Conservation (phyloP, 2,888 invertebrate species). For the Crocallis elinguaria region DNA sequence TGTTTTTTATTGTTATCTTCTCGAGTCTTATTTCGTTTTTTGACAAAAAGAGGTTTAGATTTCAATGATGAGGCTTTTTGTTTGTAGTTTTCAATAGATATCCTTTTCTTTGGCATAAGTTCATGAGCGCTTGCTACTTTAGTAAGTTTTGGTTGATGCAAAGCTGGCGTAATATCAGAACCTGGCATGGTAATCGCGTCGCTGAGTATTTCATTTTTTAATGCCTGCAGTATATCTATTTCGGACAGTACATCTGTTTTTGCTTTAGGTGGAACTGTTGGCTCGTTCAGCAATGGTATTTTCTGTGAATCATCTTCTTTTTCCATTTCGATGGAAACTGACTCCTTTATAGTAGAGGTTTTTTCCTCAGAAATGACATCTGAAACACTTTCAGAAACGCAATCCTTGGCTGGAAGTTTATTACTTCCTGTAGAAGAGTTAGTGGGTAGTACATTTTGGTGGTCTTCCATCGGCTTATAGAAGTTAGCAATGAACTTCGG, state of each 20-base stretch:
- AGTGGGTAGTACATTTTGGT: conserved; percentile 18
- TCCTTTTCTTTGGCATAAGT: conserved; percentile 69
- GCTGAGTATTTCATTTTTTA: conserved; percentile 77
- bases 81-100: conserved; percentile 80
- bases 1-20: conserved; percentile 63
- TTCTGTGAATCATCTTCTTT: conserved; percentile 40
- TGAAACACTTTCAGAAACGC: not conserved
- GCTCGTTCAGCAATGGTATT: conserved; percentile 68
- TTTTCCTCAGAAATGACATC: not conserved
- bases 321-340: conserved; percentile 6
- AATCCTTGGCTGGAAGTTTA: conserved; percentile 7
- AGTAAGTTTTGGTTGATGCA: conserved; percentile 74
- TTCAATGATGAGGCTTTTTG: conserved; percentile 54
- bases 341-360: conserved; percentile 3
- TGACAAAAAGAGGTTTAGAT: conserved; percentile 39
- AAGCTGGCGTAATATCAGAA: conserved; percentile 61
- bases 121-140: conserved; percentile 68
- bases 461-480: conserved; percentile 55
- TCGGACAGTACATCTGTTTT: conserved; percentile 64
- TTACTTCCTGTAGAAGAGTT: not conserved
- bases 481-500: conserved; percentile 58
- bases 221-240: conserved; percentile 78
- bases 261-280: conserved; percentile 43
- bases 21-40: conserved; percentile 29
- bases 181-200: conserved; percentile 60